Conservation (phyloP, 2,888 invertebrate species). For the Stramonita haemastoma region DNA sequence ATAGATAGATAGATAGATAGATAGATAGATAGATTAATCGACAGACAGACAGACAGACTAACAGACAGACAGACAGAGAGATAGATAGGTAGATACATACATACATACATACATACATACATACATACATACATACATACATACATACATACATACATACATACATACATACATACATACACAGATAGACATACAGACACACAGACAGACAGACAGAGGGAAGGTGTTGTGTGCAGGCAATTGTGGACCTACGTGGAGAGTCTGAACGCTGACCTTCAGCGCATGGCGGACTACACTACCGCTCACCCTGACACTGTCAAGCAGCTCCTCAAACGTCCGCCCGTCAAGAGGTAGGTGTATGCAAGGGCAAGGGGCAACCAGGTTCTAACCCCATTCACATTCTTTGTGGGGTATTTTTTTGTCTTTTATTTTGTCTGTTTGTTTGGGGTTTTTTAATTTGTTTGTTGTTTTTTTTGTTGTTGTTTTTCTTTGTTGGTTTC, state of each 20-base stretch:
- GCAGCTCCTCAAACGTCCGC: conserved; percentile 72
- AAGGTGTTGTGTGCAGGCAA: conserved; percentile 1
- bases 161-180: not conserved
- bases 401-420: not conserved
- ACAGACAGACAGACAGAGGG: too few species aligned
- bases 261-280: conserved; percentile 59
- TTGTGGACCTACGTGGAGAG: conserved; percentile 71
- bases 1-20: too few species aligned
- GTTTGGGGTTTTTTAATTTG: not conserved
- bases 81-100: too few species aligned
- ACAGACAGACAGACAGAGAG: not conserved
- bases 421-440: not conserved
- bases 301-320: conserved; percentile 63
- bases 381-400: too few species aligned
- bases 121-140: not conserved
- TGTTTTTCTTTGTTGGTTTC: not conserved
- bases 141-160: not conserved
- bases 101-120: not conserved
- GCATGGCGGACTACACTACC: conserved; percentile 60
- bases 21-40: too few species aligned
- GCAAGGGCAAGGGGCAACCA: too few species aligned
- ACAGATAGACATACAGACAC: not conserved
- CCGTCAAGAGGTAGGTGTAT: conserved; percentile 64
- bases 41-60: too few species aligned
- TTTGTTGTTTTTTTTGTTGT: not conserved